Base-by-base conservation (phyloP, 2,113 vertebrate species). In the Thunnus thynnus region DNA sequence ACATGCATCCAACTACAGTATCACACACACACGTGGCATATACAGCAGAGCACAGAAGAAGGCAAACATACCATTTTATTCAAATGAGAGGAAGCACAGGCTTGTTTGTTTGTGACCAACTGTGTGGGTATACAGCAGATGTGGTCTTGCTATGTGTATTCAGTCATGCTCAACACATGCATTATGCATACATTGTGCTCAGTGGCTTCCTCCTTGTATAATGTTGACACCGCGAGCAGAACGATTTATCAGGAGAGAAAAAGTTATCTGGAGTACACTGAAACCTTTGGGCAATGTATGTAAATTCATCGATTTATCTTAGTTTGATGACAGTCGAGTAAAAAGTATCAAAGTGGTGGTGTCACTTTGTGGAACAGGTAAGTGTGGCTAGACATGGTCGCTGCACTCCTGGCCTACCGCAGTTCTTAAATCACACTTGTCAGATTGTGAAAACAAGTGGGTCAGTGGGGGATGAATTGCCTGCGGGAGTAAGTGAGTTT, bases 351-450 rank as follows among this genome's bases (percentile, higher is more conserved):
- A 75, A 81, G 62, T 56, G 63, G 78, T 11, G 44, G 52, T 51
- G 84, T 57, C 51, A 36, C 64, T 58, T 85, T 76, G 44, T 0
- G 36, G 41, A 80, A 81, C 81, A 84, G 61, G 78, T 79, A 22
- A 62, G 65, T 36, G 78, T 72, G 71, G 72, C 52, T 70, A 69
- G 66, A 86, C 72, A 62, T 51, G 80, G 72, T 84, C 11, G 54
- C 73, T 10, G 75, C 79, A 81, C 78, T 82, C 57, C 25, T 62
- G 77, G 76, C 80, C 86, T 22, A 85, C 68, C 73, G 22, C 83
- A 83, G 82, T 85, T 87, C 83, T 82, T 91, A 87, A 91, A 89
- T 93, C 88, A 90, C 86, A 81, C 76, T 73, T 91, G 88, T 89
- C 89, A 87, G 77, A 83, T 71, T 72, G 83, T 64, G 76, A 86